Base-by-base conservation (phyloP, 2,113 vertebrate species). In the Lepisosteus oculatus region DNA sequence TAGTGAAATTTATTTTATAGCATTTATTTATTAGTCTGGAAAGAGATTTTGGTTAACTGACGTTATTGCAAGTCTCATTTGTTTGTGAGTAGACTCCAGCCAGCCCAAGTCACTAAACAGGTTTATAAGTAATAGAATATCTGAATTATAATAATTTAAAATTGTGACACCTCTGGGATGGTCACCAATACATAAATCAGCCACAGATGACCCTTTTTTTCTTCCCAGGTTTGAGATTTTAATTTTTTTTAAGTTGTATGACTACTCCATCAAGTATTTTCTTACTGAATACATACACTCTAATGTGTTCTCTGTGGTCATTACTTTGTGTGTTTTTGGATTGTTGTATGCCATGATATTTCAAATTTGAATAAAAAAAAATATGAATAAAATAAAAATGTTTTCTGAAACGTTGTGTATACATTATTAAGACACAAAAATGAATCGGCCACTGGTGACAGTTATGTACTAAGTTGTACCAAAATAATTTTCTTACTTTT, bases 51-150 rank as follows among this genome's bases (percentile, higher is more conserved):
- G 65, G 61, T 44, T 17, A 55, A 43, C 42, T 55, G 44, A 17
- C 54, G 44, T 68, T 65, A 68, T 59, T 61, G 71, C 45, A n/a
- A 15, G 55, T 68, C 65, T 62, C 29, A 51, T 68, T 67, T 55
- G 41, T 64, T 65, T 63, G 54, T 43, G 66, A 62, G 61, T 68
- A 62, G 72, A 68, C 72, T 65, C 72, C 51, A 62, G 65, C 55
- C 72, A 43, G 41, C 51, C 15, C 47, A 47, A 13, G 45, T 44
- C n/a, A 67, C 72, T 62, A 61, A 73, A 73, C 17, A 13, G 55
- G 47, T 73, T 73, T 73, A 67, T 73, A 73, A 68, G 65, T 43
- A 73, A 73, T 73, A 62, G 61, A 73, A 68, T 73, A 68, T 73
- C 56, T 73, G 65, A 44, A 68, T 73, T 68, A 68, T 68, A 59